Evolutionary conservation across 2,888 invertebrate genomes (phyloP).

Genomic region (Athalia cordata): DNA sequence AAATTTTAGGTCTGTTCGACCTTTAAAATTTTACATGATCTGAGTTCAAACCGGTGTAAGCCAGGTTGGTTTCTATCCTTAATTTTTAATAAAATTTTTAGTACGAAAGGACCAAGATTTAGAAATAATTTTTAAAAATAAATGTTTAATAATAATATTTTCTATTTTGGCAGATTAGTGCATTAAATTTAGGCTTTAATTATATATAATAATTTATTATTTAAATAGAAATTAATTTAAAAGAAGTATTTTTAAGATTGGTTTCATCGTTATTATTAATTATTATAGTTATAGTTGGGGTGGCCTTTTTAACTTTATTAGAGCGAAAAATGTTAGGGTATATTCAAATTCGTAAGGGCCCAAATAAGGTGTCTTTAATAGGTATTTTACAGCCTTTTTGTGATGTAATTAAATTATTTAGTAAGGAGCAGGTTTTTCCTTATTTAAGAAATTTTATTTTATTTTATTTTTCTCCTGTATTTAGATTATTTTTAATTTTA

Average conservation of each 20-base stretch:
- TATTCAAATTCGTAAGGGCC: slow-evolving; percentile 84
- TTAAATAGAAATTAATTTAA: slow-evolving; percentile 77
- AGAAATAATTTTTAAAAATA: slow-evolving; percentile 75
- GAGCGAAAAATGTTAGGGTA: slow-evolving; percentile 84
- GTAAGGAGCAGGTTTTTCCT: slow-evolving; percentile 79
- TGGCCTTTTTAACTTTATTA: slow-evolving; percentile 84
- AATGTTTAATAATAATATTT: slow-evolving; percentile 56
- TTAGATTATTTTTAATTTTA: slow-evolving; percentile 78
- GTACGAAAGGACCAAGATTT: slow-evolving; percentile 84
- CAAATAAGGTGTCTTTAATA: slow-evolving; percentile 81
- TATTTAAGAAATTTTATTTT: slow-evolving; percentile 77
- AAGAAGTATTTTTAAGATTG: slow-evolving; percentile 73
- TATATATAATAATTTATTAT: slow-evolving; percentile 75
- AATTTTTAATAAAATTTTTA: slow-evolving; percentile 77
- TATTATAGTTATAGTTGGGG: slow-evolving; percentile 79
- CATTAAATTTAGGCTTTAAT: slow-evolving; percentile 83
- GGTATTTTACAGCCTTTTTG: slow-evolving; percentile 83
- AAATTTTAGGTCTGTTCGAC: slow-evolving; percentile 87
- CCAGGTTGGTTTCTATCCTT: slow-evolving; percentile 92
- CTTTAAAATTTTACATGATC: slow-evolving; percentile 90
- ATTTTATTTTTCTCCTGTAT: slow-evolving; percentile 79
- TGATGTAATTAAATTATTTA: slow-evolving; percentile 84
- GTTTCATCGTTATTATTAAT: slow-evolving; percentile 76
- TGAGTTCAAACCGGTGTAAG: slow-evolving; percentile 91
- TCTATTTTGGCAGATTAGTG: slow-evolving; percentile 83